Evolutionary conservation across 2,888 invertebrate species (phyloP).

Genomic region (Hecatera dysodea): DNA sequence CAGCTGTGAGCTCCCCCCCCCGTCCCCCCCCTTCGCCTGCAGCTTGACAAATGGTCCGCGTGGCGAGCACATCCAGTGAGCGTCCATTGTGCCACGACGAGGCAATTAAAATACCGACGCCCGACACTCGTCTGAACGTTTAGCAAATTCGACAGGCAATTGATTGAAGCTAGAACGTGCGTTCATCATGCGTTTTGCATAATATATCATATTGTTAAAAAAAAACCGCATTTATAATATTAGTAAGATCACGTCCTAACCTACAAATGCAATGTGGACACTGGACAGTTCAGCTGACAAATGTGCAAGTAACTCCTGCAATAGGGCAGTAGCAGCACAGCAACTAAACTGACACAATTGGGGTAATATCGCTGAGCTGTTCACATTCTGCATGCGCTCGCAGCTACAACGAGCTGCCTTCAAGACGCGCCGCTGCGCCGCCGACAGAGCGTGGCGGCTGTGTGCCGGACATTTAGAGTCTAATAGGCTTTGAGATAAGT

Average conservation of each 20-base stretch:
- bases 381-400: not conserved
- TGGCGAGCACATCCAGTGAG: slow-evolving; percentile 36
- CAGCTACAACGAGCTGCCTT: not conserved
- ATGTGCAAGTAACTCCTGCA: not conserved
- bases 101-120: slow-evolving; percentile 42
- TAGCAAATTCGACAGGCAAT: slow-evolving; percentile 2
- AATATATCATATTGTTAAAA: no score
- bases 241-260: no score
- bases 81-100: slow-evolving; percentile 22
- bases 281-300: not conserved
- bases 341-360: not conserved
- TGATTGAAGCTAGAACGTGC: slow-evolving; percentile 7
- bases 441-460: not conserved
- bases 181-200: not conserved
- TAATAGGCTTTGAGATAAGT: not conserved
- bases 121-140: not conserved
- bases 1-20: not conserved
- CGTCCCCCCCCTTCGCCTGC: not conserved
- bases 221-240: no score
- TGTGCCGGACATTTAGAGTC: not conserved
- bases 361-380: not conserved
- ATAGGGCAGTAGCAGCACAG: not conserved
- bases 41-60: slow-evolving; percentile 41
- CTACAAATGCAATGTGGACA: not conserved
- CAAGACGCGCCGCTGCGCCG: not conserved